Conservation (phyloP, 2,797 vertebrate genomes). For the Austrolebias charrua region DNA sequence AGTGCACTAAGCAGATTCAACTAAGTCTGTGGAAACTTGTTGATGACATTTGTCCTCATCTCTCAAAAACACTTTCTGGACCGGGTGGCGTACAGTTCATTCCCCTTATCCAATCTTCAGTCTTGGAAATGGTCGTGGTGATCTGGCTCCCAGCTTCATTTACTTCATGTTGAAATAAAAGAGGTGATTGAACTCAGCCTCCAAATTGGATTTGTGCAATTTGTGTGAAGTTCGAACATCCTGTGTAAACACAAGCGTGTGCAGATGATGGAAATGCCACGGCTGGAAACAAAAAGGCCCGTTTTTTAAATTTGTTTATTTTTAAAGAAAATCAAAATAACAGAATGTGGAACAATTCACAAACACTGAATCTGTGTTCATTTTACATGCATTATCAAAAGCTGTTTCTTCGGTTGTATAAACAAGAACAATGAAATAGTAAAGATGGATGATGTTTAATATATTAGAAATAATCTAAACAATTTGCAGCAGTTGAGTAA, state of each 20-base stretch:
- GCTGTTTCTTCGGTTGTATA: slow-evolving; percentile 24
- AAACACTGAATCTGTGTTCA: slow-evolving; percentile 59
- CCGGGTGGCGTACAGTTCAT: slow-evolving; percentile 58
- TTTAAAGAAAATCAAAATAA: slow-evolving; percentile 73
- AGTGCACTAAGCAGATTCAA: slow-evolving; percentile 64
- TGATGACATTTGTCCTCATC: slow-evolving; percentile 66
- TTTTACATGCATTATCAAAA: slow-evolving; percentile 59
- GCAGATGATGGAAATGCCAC: slow-evolving; percentile 76
- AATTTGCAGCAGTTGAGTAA: slow-evolving; percentile 7
- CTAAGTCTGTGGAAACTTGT: slow-evolving; percentile 67
- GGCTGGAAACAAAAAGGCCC: slow-evolving; percentile 73
- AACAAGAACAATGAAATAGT: slow-evolving; percentile 26
- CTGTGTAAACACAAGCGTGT: slow-evolving; percentile 82
- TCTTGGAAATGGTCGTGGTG: slow-evolving; percentile 60
- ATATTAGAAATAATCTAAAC: slow-evolving; percentile 2
- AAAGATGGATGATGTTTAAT: slow-evolving; percentile 11
- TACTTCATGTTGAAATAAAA: slow-evolving; percentile 73
- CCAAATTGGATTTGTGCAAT: slow-evolving; percentile 81
- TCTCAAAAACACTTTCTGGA: slow-evolving; percentile 69
- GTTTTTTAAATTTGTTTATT: slow-evolving; percentile 63
- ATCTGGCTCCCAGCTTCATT: slow-evolving; percentile 69
- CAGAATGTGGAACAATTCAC: slow-evolving; percentile 55
- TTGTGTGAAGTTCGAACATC: slow-evolving; percentile 75
- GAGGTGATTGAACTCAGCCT: slow-evolving; percentile 72
- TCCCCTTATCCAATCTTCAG: slow-evolving; percentile 49